phyloP scores from a whole-genome alignment of 1,140 invertebrate genomes.

The Goniozus legneri region DNA sequence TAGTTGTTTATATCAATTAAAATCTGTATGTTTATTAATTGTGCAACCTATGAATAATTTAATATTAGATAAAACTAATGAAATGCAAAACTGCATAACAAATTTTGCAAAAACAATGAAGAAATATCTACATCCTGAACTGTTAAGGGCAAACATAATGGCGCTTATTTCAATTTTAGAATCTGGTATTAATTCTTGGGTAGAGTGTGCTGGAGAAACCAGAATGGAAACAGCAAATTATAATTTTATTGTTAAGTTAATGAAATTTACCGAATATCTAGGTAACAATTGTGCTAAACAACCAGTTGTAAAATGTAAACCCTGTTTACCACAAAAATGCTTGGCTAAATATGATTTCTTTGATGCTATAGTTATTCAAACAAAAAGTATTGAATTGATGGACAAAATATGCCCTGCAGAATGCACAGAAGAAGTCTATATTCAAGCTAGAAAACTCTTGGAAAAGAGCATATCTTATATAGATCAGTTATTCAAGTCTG shows the following conservation, averaged over 20 bases:
- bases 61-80: not conserved
- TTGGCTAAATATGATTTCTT: conserved; percentile 21
- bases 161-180: conserved; percentile 10
- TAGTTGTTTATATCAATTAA: conserved; percentile 23
- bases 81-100: conserved; percentile 6
- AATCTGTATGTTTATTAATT: conserved; percentile 15
- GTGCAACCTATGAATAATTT: conserved; percentile 18
- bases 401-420: conserved; percentile 11
- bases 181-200: conserved; percentile 28
- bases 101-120: conserved; percentile 10
- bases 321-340: conserved; percentile 18
- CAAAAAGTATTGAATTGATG: conserved; percentile 16
- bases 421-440: conserved; percentile 14
- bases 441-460: conserved; percentile 11
- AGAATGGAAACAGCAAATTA: conserved; percentile 11
- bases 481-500: conserved; percentile 15
- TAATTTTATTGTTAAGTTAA: conserved; percentile 7
- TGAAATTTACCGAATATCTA: conserved; percentile 14
- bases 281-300: conserved; percentile 7
- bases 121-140: conserved; percentile 14
- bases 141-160: conserved; percentile 8
- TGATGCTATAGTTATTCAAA: conserved; percentile 14
- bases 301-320: conserved; percentile 13
- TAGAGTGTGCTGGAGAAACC: conserved; percentile 10
- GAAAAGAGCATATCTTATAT: conserved; percentile 15